Percentiles rank a stretch among this genome's conserved stretches.
Evolutionary conservation across 2,113 vertebrate genomes (phyloP).

Genomic region (Petrocephalus microphthalmus): DNA sequence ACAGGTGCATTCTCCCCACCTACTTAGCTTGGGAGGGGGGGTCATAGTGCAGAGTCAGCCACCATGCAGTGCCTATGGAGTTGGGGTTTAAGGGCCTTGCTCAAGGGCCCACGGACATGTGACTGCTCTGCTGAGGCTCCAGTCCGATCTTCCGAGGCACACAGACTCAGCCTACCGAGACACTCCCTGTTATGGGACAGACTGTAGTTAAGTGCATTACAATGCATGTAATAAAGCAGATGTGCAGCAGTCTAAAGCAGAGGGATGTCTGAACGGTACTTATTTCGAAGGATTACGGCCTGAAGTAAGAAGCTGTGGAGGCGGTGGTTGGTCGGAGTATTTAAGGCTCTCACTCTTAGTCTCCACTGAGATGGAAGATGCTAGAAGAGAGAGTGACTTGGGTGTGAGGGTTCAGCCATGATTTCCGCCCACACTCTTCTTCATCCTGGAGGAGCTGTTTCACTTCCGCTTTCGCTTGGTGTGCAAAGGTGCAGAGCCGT

Average conservation of each 20-base stretch:
- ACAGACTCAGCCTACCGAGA: no score
- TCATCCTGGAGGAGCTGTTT: not conserved
- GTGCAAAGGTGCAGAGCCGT: not conserved
- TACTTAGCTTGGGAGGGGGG: no score
- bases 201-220: not conserved
- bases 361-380: not conserved
- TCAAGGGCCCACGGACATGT: no score
- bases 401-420: not conserved
- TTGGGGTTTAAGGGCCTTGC: no score
- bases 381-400: not conserved
- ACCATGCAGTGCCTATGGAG: no score
- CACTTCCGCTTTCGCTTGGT: not conserved
- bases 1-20: no score
- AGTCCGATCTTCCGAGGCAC: no score
- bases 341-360: not conserved
- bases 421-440: not conserved
- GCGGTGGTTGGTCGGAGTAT: not conserved
- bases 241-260: not conserved
- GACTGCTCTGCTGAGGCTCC: no score
- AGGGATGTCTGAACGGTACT: not conserved
- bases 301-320: not conserved
- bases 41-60: no score
- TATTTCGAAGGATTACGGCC: not conserved
- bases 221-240: not conserved
- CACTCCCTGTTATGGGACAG: not conserved